Evolutionary conservation across 2,888 invertebrate species (phyloP), one percentile per base, ranked within the genome.

Genomic region (Shargacucullia verbasci): DNA sequence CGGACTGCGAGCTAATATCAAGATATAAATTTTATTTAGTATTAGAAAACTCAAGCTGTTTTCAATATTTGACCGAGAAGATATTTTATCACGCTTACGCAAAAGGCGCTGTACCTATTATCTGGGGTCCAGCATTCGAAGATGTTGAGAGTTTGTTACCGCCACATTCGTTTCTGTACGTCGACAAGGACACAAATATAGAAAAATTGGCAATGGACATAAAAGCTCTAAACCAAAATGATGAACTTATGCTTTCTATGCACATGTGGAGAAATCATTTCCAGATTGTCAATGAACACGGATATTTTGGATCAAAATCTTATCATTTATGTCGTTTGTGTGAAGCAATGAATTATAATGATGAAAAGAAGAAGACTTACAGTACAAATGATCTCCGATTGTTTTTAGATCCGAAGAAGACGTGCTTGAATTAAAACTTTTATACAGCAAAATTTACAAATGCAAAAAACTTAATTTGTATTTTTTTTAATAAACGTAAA

Each of bases 31-130:
- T 97, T 81, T 96, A 96, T 75, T 82, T 97, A 38, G 95, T 96
- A 0, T 95, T 97, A 66, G 97, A 97, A 83, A 97, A 96, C 78
- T 95, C 96, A 0, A 94, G 95, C 70, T 97, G 97, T 77, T 89
- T 90, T 6, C 95, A 96, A 78, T 97, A 97, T 73, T 84, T 97
- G 41, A 96, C 96, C 0, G 97, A 97, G 78, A 97, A 97, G 81
- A 80, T 95, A 0, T 97, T 95, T 86, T 95, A 96, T 92, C 94
- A 96, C 70, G 96, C 95, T 0, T 96, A 95, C 71, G 76, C 86
- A 1, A 96, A 96, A 81, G 94, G 94, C 12, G 91, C 96, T 0
- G 94, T 96, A 29, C 96, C 96, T 0, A 85, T 96, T 2, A 95
- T 96, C 37, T 95, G 96, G 94, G 97, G 96, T 0, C 91, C 95